Conservation (phyloP, 1,140 invertebrate species). For the Scaptodrosophila lebanonensis region DNA sequence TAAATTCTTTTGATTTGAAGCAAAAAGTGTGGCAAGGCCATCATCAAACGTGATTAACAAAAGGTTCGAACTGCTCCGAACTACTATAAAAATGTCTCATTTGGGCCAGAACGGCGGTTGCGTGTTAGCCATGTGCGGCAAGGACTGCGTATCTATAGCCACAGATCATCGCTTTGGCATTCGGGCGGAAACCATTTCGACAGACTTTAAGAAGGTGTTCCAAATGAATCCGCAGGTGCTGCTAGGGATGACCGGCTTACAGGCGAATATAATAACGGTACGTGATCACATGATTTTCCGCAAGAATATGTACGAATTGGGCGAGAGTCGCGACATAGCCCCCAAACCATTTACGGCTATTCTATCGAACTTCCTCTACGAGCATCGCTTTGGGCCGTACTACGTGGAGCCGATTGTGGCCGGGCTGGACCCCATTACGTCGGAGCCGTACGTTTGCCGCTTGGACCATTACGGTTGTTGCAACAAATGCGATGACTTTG, state of each 20-base stretch:
- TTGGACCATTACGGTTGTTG: slow-evolving; percentile 94
- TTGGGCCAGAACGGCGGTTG: slow-evolving; percentile 95
- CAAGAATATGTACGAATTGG: slow-evolving; percentile 92
- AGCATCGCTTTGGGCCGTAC: slow-evolving; percentile 96
- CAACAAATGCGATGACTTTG: slow-evolving; percentile 93
- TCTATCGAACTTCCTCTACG: slow-evolving; percentile 96
- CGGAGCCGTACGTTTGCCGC: slow-evolving; percentile 91
- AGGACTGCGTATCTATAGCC: slow-evolving; percentile 97
- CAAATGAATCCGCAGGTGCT: slow-evolving; percentile 93
- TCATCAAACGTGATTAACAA: neutral
- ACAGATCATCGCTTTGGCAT: slow-evolving; percentile 94
- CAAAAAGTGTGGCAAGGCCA: too few species aligned
- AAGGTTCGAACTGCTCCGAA: too few species aligned
- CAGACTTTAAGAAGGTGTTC: slow-evolving; percentile 93
- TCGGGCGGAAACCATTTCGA: slow-evolving; percentile 89
- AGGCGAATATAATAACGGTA: slow-evolving; percentile 96
- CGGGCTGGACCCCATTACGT: slow-evolving; percentile 90
- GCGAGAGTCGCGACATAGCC: slow-evolving; percentile 91
- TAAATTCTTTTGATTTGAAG: too few species aligned
- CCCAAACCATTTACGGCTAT: slow-evolving; percentile 93
- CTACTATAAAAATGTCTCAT: slow-evolving; percentile 86
- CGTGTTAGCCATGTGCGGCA: slow-evolving; percentile 98
- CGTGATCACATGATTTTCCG: slow-evolving; percentile 90
- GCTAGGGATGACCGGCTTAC: slow-evolving; percentile 93
- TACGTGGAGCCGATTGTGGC: slow-evolving; percentile 97